Base-by-base conservation (phyloP, 1,140 invertebrate species). In the Meloidogyne floridensis region DNA sequence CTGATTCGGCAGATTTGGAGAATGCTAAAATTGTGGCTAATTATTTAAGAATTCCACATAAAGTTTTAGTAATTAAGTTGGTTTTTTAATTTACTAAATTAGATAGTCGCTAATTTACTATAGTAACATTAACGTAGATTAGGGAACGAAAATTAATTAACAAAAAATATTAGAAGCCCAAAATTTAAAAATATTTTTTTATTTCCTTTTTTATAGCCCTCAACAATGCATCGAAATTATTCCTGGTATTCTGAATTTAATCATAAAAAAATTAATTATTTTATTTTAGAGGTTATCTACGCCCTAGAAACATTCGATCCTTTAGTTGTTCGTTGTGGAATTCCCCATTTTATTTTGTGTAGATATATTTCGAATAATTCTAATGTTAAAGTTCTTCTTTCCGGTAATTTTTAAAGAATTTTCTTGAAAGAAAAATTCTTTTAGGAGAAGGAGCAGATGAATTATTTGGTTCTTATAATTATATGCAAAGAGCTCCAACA, bases 281-380 rank as follows among this genome's bases (percentile, higher is more conserved):
- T n/a, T n/a, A 13, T 65, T 15, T 59, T 75, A 89, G 88, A 89
- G 77, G 88, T 89, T 18, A 82, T 89, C 51, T 89, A 88, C 73
- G 85, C 88, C 51, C 76, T 89, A 59, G 88, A 89, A 76, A 89
- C 88, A 42, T 89, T 90, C 77, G 88, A 89, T 80, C 88, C 88
- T 15, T 77, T 90, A 56, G 82, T 89, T 59, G 83, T 89, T 69
- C 89, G 89, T 69, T 89, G 88, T 65, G 88, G 88, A 15, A 84
- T 89, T 13, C 82, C 89, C 15, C 89, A 89, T 75, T 89, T 87
- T 75, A 81, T 89, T 5, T 84, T 89, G 9, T 89, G 88, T 80
- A 83, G 85, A 77, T 84, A 90, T 83, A 89, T 89, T 72, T 84
- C 88, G 13, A 74, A 75, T 5, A 86, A 82, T 51, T 87, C 84